Evolutionary conservation across 2,888 invertebrate genomes (phyloP).

Genomic region (Iselma pallidipennis): DNA sequence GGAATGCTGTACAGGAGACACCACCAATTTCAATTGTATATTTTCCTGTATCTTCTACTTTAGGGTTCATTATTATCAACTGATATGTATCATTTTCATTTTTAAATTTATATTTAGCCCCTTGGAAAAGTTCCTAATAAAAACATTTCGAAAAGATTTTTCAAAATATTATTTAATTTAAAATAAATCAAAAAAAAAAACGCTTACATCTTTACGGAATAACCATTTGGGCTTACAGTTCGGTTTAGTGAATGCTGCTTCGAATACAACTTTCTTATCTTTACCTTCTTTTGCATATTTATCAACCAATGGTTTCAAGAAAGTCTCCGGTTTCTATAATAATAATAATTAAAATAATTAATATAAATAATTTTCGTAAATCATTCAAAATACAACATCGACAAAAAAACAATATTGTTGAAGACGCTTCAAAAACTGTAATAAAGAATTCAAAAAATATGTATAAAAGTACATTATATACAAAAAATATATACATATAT

Average conservation of each 20-base stretch:
- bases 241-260: conserved; percentile 95
- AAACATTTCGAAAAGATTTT: no score
- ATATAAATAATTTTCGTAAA: conserved; percentile 24
- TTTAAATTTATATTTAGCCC: conserved; percentile 95
- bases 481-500: conserved; percentile 23
- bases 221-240: conserved; percentile 93
- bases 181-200: neutral
- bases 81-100: conserved; percentile 91
- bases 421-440: conserved; percentile 47
- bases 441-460: conserved; percentile 41
- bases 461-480: conserved; percentile 32
- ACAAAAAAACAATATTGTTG: conserved; percentile 33
- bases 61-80: conserved; percentile 86
- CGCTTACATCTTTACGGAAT: conserved; percentile 89
- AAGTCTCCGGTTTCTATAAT: conserved; percentile 87
- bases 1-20: conserved; percentile 82
- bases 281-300: conserved; percentile 94
- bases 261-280: conserved; percentile 92
- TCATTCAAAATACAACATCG: conserved; percentile 21
- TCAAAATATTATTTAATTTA: no score
- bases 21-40: conserved; percentile 95
- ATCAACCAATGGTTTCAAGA: conserved; percentile 93
- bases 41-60: conserved; percentile 96
- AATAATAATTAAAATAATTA: conserved; percentile 30
- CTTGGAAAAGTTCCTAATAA: conserved; percentile 95